Percentiles rank a stretch among this genome's conserved stretches.
phyloP scores from a whole-genome alignment of 92 coral and sea anemone genomes.

The Ricordea florida region DNA sequence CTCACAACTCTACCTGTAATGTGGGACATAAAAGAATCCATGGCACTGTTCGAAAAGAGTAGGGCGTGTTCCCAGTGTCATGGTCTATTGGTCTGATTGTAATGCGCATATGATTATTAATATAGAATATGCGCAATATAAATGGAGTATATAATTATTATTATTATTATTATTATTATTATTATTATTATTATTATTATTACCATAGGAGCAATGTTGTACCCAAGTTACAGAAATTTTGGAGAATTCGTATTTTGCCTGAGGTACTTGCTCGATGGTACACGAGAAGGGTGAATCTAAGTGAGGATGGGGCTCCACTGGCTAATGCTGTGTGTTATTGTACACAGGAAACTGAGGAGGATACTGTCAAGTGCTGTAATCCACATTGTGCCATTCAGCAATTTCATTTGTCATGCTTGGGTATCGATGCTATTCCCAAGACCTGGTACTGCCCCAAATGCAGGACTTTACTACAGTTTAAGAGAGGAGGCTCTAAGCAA shows the following conservation, averaged over 20 bases:
- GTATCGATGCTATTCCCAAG: slow-evolving; percentile 37
- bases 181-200: too few species aligned
- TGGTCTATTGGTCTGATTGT: too few species aligned
- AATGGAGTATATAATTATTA: too few species aligned
- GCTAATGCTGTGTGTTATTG: slow-evolving; percentile 34
- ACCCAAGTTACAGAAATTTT: slow-evolving; percentile 52
- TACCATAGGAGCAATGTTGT: slow-evolving; percentile 37
- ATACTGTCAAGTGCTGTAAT: slow-evolving; percentile 33
- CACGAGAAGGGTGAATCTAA: slow-evolving; percentile 43
- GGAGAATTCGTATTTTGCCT: slow-evolving; percentile 63
- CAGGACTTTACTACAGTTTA: slow-evolving; percentile 49
- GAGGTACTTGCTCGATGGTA: slow-evolving; percentile 69
- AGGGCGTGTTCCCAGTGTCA: too few species aligned
- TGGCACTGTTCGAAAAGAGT: too few species aligned
- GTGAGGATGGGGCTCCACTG: slow-evolving; percentile 5
- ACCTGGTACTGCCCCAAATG: slow-evolving; percentile 71
- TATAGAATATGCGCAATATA: too few species aligned
- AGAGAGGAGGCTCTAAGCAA: slow-evolving; percentile 35
- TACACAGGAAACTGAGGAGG: slow-evolving; percentile 8
- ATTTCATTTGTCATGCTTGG: slow-evolving; percentile 52
- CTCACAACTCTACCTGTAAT: too few species aligned
- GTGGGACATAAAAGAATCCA: too few species aligned
- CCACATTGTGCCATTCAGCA: slow-evolving; percentile 14
- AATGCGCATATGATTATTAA: too few species aligned
- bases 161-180: too few species aligned